Percentiles rank a stretch among this genome's conserved stretches.
Evolutionary conservation across 2,113 vertebrate species (phyloP).

Genomic region (Rattus rattus): DNA sequence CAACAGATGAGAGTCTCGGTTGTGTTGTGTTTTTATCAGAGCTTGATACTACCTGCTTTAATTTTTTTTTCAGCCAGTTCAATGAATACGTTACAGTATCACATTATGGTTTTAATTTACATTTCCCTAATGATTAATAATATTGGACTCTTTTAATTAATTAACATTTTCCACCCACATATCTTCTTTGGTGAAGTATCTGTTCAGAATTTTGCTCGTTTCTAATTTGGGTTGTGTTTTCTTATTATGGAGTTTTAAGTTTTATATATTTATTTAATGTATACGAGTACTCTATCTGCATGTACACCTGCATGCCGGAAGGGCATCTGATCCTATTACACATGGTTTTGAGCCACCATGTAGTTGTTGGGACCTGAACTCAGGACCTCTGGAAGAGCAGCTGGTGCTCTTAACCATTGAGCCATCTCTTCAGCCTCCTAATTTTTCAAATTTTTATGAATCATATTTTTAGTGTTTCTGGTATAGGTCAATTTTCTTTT

Average conservation of each 20-base stretch:
- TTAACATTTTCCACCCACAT: background rate
- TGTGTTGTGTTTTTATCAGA: background rate
- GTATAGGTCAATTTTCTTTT: background rate
- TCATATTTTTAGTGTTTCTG: slow-evolving; percentile 9
- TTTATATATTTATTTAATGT: background rate
- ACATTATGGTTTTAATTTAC: slow-evolving; percentile 23
- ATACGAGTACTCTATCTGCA: too few relatives aligned
- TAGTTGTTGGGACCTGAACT: too few relatives aligned
- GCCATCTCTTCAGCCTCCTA: background rate
- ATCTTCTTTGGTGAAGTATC: background rate
- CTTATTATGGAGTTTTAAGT: background rate
- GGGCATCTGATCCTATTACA: too few relatives aligned
- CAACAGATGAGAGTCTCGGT: background rate
- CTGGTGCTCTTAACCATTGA: too few relatives aligned
- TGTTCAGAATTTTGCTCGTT: slow-evolving; percentile 30
- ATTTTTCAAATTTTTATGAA: background rate
- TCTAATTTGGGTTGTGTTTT: slow-evolving; percentile 5
- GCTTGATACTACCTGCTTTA: background rate
- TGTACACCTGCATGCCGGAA: too few relatives aligned
- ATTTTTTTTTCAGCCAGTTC: background rate
- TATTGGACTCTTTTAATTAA: background rate
- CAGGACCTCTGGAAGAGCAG: too few relatives aligned
- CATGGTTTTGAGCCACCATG: too few relatives aligned
- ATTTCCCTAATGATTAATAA: slow-evolving; percentile 22
- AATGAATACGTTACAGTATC: background rate